A percentile compares a stretch with the other conserved stretches of the same genome.
These are phyloP conservation scores for Nephrocerus scutellatus DNA, from an alignment of 2,888 invertebrate species.

Conservation along the genomic window DNA sequence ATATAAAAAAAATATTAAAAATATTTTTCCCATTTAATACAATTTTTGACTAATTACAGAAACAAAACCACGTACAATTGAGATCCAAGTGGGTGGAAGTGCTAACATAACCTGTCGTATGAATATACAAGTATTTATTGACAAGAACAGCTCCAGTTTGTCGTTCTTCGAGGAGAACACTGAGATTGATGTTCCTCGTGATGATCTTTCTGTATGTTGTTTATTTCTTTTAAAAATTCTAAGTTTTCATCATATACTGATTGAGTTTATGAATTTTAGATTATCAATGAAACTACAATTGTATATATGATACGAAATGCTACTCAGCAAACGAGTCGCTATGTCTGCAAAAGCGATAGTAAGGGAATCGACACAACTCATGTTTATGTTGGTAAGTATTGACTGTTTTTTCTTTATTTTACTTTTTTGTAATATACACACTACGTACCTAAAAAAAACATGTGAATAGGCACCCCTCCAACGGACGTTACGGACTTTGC, in stretches of 20 bases:
- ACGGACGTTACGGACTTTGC: constrained; percentile 59
- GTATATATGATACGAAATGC: constrained; percentile 30
- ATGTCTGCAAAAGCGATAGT: constrained; percentile 34
- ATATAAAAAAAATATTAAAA: too few relatives aligned
- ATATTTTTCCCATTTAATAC: too few relatives aligned
- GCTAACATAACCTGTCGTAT: constrained; percentile 39
- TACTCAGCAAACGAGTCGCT: constrained; percentile 28
- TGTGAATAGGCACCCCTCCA: constrained; percentile 55
- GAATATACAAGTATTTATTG: constrained; percentile 30
- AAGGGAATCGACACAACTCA: constrained; percentile 30
- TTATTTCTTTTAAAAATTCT: constrained; percentile 3
- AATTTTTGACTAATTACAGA: too few relatives aligned
- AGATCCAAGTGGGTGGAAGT: constrained; percentile 33
- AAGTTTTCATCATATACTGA: neutral
- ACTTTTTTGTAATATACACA: neutral
- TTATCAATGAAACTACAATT: constrained; percentile 32
- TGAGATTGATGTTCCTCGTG: constrained; percentile 15
- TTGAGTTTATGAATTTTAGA: constrained; percentile 4
- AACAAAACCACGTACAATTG: constrained; percentile 28
- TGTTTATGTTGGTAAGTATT: constrained; percentile 28
- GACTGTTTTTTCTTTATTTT: neutral
- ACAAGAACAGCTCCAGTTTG: constrained; percentile 26
- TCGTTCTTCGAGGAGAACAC: constrained; percentile 27
- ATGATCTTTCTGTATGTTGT: constrained; percentile 16
- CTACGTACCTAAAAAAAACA: too few relatives aligned